phyloP scores from a whole-genome alignment of 2,113 vertebrate genomes.

The Mormoops blainvillei region DNA sequence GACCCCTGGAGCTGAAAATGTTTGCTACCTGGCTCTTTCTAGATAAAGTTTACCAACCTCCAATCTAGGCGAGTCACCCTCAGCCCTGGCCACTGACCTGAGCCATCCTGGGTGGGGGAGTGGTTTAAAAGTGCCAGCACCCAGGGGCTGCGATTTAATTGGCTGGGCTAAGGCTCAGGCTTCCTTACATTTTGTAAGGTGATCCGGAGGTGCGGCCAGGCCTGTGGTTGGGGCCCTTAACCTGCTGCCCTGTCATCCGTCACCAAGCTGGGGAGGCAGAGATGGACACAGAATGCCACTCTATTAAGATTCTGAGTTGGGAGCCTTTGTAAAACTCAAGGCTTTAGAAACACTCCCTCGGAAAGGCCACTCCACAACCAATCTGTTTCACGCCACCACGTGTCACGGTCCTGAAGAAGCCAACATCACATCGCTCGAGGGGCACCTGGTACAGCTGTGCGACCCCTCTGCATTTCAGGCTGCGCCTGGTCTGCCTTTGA shows the following conservation, averaged over 20 bases:
- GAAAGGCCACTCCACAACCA: neutral
- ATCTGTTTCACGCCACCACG: neutral
- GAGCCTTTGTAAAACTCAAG: neutral
- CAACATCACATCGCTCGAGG: no score
- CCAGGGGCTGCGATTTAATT: neutral
- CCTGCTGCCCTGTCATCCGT: neutral
- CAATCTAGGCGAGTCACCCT: neutral
- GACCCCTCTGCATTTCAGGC: neutral
- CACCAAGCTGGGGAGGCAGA: neutral
- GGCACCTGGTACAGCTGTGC: neutral
- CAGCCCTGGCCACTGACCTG: neutral
- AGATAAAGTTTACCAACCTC: neutral
- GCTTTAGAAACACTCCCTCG: neutral
- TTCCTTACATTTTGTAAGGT: neutral
- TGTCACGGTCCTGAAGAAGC: neutral
- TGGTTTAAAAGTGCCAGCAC: neutral
- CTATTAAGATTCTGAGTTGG: neutral
- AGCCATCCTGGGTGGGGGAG: no score
- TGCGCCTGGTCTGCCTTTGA: neutral
- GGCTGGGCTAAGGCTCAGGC: neutral
- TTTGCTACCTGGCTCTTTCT: neutral
- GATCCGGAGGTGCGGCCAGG: neutral
- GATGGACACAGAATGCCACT: neutral
- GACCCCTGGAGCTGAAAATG: neutral
- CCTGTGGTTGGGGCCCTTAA: neutral